Percentiles rank a stretch among this genome's conserved stretches.
phyloP scores from a whole-genome alignment of 2,888 invertebrate species.

The Arge pagana region DNA sequence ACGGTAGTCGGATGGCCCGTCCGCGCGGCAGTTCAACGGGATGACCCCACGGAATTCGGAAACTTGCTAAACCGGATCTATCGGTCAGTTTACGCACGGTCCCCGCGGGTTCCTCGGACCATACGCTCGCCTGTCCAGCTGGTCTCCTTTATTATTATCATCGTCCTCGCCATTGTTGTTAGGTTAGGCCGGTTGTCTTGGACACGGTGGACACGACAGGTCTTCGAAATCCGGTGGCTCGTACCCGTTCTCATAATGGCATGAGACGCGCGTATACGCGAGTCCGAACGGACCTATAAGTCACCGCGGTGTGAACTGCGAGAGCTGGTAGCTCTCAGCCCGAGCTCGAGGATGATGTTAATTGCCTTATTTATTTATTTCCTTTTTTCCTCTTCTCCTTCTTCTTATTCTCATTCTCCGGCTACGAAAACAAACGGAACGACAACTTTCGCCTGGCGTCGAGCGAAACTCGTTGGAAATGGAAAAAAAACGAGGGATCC shows the following conservation, averaged over 20 bases:
- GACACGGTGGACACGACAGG: neutral
- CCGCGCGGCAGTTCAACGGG: slow-evolving; percentile 29
- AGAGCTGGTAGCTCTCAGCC: neutral
- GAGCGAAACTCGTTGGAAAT: too few species aligned
- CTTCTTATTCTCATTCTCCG: too few species aligned
- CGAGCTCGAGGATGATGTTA: neutral
- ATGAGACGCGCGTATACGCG: too few species aligned
- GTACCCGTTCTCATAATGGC: too few species aligned
- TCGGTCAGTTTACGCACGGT: slow-evolving; percentile 51
- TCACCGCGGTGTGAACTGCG: neutral
- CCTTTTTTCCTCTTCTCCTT: neutral
- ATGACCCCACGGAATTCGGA: slow-evolving; percentile 58
- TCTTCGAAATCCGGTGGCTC: neutral
- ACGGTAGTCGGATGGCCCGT: slow-evolving; percentile 31
- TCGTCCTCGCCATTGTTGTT: slow-evolving; percentile 13
- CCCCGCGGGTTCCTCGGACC: slow-evolving; percentile 30
- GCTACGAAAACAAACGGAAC: too few species aligned
- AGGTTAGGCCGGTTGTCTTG: neutral
- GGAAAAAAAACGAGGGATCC: too few species aligned
- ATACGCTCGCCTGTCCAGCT: slow-evolving; percentile 8
- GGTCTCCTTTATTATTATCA: slow-evolving; percentile 16
- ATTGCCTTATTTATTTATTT: neutral
- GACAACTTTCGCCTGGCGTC: too few species aligned
- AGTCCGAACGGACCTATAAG: too few species aligned
- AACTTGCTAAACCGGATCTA: slow-evolving; percentile 59